Base-by-base conservation (phyloP, 2,888 invertebrate genomes). In the Liopterus haemorrhoidalis region DNA sequence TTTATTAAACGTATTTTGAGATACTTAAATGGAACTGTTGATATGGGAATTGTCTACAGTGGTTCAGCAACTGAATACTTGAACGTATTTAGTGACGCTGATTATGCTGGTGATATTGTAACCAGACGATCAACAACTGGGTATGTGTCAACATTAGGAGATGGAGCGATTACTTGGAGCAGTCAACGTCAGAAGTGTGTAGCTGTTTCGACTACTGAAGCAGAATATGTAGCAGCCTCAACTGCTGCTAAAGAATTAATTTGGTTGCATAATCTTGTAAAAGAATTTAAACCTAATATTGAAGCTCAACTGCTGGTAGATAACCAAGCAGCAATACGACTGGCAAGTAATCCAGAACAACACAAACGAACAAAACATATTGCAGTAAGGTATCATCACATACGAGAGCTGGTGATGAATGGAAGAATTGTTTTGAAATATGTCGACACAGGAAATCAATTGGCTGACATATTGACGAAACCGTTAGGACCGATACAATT, bases 211-310 rank as follows among this genome's bases (percentile, higher is more conserved):
- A 55, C 58, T 11, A 59, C 54, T 11, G 44, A 48, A 30, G 32
- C 59, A 1, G 57, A 59, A 35, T 48, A 58, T 28, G 52, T 59
- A 14, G 58, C 59, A 16, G 58, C 54, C 8, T 55, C 51, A 33
- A 49, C 51, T 35, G 52, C 52, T n/a, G 46, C 52, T 6, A 46
- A 52, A 35, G 58, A 59, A 36, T n/a, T 54, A 5, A 46, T 59
- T 5, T 60, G 60, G 59, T 41, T 59, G 12, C 41, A 40, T 5
- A 30, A 49, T 11, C 24, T 57, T 2, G 27, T 56, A 5, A 30
- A 42, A n/a, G 49, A 50, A 16, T n/a, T n/a, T n/a, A n/a, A n/a
- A n/a, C 8, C 54, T 15, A 22, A 28, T 3, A 9, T 22, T 22
- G 20, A 45, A 25, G 51, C 52, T 8, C 38, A 38, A 9, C 12